Percentiles rank a stretch among this genome's conserved stretches.
Conservation (phyloP, 2,113 vertebrate species). For the Carassius carassius region DNA sequence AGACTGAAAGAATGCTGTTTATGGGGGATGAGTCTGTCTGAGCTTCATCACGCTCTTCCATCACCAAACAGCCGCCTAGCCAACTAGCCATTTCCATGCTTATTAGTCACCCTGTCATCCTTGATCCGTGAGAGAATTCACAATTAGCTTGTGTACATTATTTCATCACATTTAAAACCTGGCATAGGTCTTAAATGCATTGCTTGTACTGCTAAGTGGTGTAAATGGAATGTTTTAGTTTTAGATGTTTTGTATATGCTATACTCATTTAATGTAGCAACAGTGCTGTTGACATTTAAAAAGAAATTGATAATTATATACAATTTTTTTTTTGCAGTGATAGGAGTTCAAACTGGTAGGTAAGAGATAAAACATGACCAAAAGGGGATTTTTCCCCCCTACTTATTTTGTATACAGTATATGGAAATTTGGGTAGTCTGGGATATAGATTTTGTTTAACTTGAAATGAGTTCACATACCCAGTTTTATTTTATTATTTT, state of each 20-base stretch:
- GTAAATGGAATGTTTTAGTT: background rate
- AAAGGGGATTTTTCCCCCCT: background rate
- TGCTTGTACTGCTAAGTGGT: background rate
- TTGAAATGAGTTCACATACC: background rate
- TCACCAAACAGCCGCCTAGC: background rate
- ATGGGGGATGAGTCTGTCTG: constrained; percentile 49
- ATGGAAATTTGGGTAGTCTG: background rate
- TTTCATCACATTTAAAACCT: background rate
- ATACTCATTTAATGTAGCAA: background rate
- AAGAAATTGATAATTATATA: background rate
- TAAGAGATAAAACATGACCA: background rate
- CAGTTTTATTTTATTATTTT: background rate
- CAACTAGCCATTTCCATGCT: background rate
- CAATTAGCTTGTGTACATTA: background rate
- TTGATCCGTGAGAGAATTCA: background rate
- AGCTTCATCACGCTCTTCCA: constrained; percentile 40
- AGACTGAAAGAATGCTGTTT: constrained; percentile 56
- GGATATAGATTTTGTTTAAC: background rate
- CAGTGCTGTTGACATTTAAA: background rate
- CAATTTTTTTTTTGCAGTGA: background rate
- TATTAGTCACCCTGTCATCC: constrained; percentile 6
- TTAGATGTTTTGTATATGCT: background rate
- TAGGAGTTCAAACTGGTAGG: background rate
- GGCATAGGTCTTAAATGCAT: background rate
- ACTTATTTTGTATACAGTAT: background rate